Base-by-base conservation (phyloP, 2,113 vertebrate genomes). In the Lepisosteus osseus region DNA sequence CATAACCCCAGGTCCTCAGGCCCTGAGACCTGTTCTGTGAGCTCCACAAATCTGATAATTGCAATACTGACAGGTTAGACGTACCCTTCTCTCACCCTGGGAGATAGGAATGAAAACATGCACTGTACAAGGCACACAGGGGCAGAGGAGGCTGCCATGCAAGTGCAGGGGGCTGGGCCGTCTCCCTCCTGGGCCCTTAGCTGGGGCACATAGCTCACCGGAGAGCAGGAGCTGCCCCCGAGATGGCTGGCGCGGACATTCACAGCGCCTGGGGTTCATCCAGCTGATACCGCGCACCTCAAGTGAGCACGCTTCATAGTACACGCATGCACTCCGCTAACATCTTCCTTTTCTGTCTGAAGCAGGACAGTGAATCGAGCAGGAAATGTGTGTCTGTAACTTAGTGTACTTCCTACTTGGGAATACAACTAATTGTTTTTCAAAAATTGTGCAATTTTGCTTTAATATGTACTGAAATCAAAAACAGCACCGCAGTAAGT, bases 51-150 rank as follows among this genome's bases (percentile, higher is more conserved):
- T 92, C 90, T 88, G 73, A 87, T 92, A 91, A 92, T 92, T 92
- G 88, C 86, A 78, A 76, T 77, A 79, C 79, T 90, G 89, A 89
- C 90, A 89, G 84, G 82, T 82, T 86, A 79, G 82, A 81, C 80
- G 79, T 69, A 67, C 86, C 84, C 81, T 79, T 85, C 82, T 78
- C 84, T 91, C 86, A 88, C 86, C 90, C 17, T 87, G 86, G 79
- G 82, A 9, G 83, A 78, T 86, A 92, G 83, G 87, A 92, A 92
- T 91, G 88, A 88, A 92, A 90, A 91, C 88, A 90, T 88, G 78
- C 79, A 82, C 79, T 87, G 86, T 87, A 83, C 84, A 80, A 61
- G 76, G 77, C 63, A n/a, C 42, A 78, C 69, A 72, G 68, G 72
- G 68, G 76, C 81, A 78, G 79, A 79, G 64, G 76, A 72, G 64